Evolutionary conservation across 1,140 invertebrate genomes (phyloP).

Genomic region (Drosophila malerkotliana): DNA sequence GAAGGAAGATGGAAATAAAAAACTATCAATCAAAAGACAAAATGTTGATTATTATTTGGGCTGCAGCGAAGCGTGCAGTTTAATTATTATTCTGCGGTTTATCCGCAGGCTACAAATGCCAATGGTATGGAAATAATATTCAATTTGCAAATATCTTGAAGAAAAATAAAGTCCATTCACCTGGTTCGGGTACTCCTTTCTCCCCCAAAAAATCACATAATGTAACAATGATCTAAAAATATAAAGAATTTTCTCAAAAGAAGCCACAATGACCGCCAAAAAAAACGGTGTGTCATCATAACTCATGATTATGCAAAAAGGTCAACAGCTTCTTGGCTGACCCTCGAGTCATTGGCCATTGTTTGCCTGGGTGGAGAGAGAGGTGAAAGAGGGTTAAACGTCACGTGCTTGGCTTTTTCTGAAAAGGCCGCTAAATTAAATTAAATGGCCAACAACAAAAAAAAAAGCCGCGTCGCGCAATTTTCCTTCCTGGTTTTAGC

Average conservation of each 20-base stretch:
- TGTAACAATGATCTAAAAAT: conserved; percentile 38
- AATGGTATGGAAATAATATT: conserved; percentile 29
- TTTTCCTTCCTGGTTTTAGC: conserved; percentile 31
- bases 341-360: conserved; percentile 25
- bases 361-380: conserved; percentile 1
- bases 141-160: conserved; percentile 24
- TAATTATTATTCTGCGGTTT: conserved; percentile 72
- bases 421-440: conserved; percentile 70
- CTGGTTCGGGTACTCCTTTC: neutral
- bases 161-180: conserved; percentile 23
- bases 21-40: conserved; percentile 80
- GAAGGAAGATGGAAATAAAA: conserved; percentile 52
- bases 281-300: conserved; percentile 68
- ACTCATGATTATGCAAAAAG: conserved; percentile 81
- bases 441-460: conserved; percentile 65
- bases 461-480: conserved; percentile 11
- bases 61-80: conserved; percentile 66
- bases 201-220: conserved; percentile 31
- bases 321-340: conserved; percentile 65
- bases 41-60: conserved; percentile 64
- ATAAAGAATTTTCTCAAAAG: conserved; percentile 40
- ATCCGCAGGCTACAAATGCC: conserved; percentile 17
- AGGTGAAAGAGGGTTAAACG: neutral
- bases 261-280: conserved; percentile 27
- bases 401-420: conserved; percentile 54